Evolutionary conservation across 2,888 invertebrate species (phyloP), one percentile per base, ranked within the genome.

Genomic region (Protonemura montana): DNA sequence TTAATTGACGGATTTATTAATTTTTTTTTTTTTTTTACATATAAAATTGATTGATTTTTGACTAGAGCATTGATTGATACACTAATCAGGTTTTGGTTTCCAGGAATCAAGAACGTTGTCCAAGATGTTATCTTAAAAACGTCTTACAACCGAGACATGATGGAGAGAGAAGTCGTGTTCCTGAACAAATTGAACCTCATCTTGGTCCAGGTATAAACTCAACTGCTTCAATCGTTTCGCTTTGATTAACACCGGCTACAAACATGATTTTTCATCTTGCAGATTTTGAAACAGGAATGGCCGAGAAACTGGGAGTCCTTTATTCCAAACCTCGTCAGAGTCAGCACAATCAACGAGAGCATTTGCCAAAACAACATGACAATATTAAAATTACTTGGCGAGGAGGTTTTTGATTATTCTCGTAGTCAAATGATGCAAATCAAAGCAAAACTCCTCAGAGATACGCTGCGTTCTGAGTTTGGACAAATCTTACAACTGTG

Each of bases 281-380:
- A 95, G 95, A 99, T 99, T 88, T 93, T 99, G 90, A 99, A 99
- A 92, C 94, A 99, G 90, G 99, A 99, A 92, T 99, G 99, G 99
- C 99, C 99, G 87, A 98, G 98, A 91, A 99, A 99, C 91, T 99
- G 99, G 99, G 98, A 99, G 90, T 96, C 98, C 35, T 99, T 99
- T 92, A 99, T 99, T 89, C 96, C 97, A 90, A 99, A 99, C 91
- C 99, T 99, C 91, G 99, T 99, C 87, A 99, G 99, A 87, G 98
- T 99, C 82, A 98, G 98, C 90, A 98, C 98, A 93, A 99, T 99
- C 30, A 99, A 99, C 91, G 99, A 99, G 92, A 97, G 98, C 90
- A 94, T 99, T 84, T 99, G 99, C 93, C 99, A 99, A 93, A 99
- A 99, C 92, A 99, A 99, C 91, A 99, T 99, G 99, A 96, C 96